A percentile compares a stretch with the other conserved stretches of the same genome.
These are phyloP conservation scores for Elegia similella DNA, from an alignment of 2,888 invertebrate genomes.

Conservation along the genomic window DNA sequence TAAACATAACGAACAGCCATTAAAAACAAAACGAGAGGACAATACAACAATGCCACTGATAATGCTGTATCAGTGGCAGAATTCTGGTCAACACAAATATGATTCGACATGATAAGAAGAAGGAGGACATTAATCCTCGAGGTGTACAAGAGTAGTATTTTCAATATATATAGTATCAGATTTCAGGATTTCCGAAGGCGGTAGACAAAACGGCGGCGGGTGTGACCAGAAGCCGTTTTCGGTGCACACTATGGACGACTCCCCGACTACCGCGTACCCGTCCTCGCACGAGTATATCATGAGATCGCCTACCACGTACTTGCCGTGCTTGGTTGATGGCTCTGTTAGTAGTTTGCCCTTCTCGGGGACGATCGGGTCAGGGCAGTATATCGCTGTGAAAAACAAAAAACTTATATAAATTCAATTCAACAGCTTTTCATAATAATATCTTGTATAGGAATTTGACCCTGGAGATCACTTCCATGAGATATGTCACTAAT, in stretches of 20 bases:
- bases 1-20: too few relatives aligned
- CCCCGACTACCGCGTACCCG: constrained; percentile 80
- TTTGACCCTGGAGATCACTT: too few relatives aligned
- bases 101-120: too few relatives aligned
- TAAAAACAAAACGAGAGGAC: too few relatives aligned
- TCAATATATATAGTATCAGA: constrained; percentile 66
- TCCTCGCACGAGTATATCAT: constrained; percentile 85
- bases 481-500: too few relatives aligned
- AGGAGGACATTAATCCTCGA: constrained; percentile 44
- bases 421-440: too few relatives aligned
- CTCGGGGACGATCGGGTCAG: constrained; percentile 86
- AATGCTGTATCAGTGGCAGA: too few relatives aligned
- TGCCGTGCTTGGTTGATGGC: constrained; percentile 65
- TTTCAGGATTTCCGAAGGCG: constrained; percentile 54
- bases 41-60: too few relatives aligned
- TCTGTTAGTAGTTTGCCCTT: constrained; percentile 82
- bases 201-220: constrained; percentile 89
- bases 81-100: too few relatives aligned
- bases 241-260: constrained; percentile 91
- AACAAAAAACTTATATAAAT: background rate
- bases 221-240: constrained; percentile 95
- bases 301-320: constrained; percentile 89
- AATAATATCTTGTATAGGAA: too few relatives aligned
- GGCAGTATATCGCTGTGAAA: constrained; percentile 89
- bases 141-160: constrained; percentile 63